Evolutionary conservation across 2,797 vertebrate species (phyloP).

Genomic region (Platyrinchus mystaceus): DNA sequence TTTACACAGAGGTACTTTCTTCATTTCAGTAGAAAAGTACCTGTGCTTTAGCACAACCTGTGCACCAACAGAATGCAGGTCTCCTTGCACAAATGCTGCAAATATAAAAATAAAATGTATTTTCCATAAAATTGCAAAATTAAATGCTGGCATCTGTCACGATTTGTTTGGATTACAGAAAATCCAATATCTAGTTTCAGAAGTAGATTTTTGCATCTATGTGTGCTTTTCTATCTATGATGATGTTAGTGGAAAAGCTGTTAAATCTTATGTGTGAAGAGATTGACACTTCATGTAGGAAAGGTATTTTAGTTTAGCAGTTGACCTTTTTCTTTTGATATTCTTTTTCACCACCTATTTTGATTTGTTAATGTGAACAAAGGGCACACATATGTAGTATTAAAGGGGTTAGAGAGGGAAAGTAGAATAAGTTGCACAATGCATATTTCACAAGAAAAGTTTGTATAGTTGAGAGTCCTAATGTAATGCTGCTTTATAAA

Average conservation of each 20-base stretch:
- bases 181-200: neutral
- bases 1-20: neutral
- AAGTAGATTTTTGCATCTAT: neutral
- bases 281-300: neutral
- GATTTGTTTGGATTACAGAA: neutral
- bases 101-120: conserved; percentile 64
- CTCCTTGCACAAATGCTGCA: conserved; percentile 8
- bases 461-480: neutral
- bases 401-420: neutral
- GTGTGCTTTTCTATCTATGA: neutral
- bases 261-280: neutral
- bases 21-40: neutral
- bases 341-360: neutral
- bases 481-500: neutral
- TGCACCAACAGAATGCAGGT: conserved; percentile 16
- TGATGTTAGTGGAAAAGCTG: neutral
- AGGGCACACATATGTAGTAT: neutral
- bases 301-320: neutral
- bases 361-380: neutral
- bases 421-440: neutral
- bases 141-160: conserved; percentile 5
- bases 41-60: conserved; percentile 15
- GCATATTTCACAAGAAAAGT: neutral
- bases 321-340: neutral
- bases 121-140: conserved; percentile 27